Conservation (phyloP, 2,113 vertebrate species). For the Leuciscus idus region DNA sequence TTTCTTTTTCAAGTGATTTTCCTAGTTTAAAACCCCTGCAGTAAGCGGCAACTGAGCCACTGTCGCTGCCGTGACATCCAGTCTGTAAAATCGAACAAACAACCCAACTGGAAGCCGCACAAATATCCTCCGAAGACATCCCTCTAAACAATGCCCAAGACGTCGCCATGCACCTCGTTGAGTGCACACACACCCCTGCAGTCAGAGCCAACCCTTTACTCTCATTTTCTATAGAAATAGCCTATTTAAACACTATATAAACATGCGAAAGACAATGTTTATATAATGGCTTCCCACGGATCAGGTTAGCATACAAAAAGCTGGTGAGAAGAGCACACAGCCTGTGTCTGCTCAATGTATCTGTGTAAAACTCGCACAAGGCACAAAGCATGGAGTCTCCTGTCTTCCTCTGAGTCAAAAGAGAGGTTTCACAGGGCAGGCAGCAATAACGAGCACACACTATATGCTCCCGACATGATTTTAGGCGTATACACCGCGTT, state of each 20-base stretch:
- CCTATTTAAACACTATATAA: no score
- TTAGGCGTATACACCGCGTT: not conserved
- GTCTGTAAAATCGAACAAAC: not conserved
- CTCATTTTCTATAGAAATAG: not conserved
- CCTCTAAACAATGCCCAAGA: not conserved
- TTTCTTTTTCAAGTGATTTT: not conserved
- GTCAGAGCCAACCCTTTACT: not conserved
- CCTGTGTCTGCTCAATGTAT: not conserved
- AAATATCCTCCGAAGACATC: not conserved
- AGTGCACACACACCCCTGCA: not conserved
- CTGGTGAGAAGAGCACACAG: not conserved
- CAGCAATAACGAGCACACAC: not conserved
- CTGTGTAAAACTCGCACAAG: not conserved
- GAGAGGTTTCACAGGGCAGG: not conserved
- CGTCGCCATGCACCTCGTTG: not conserved
- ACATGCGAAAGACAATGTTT: not conserved
- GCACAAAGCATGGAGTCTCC: not conserved
- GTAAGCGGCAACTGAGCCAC: not conserved
- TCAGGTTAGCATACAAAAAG: constrained; percentile 1
- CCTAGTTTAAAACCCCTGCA: not conserved
- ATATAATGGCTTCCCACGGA: not conserved
- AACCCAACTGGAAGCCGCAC: not conserved
- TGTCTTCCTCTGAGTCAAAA: not conserved
- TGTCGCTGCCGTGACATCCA: not conserved
- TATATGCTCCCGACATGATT: not conserved